Percentiles rank a stretch among this genome's conserved stretches.
Conservation (phyloP, 2,113 vertebrate genomes). For the Lynx canadensis region DNA sequence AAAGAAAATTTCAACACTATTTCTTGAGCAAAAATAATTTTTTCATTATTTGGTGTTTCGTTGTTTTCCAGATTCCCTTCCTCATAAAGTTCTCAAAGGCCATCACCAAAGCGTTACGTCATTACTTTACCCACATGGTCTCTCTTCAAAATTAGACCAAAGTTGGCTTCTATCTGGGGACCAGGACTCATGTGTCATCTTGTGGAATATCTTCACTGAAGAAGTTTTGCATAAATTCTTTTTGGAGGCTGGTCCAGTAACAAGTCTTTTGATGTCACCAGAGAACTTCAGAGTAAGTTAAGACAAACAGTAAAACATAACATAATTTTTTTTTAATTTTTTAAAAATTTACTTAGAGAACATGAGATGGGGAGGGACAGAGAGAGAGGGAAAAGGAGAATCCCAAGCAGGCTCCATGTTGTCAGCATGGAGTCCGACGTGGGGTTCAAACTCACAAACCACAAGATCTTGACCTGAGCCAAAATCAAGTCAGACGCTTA, state of each 20-base stretch:
- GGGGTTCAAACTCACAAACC: no score
- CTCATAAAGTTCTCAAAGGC: slow-evolving; percentile 82
- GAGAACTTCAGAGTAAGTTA: slow-evolving; percentile 86
- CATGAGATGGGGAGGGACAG: no score
- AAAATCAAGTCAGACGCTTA: no score
- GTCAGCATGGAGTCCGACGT: no score
- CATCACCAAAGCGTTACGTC: slow-evolving; percentile 85
- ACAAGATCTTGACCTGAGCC: no score
- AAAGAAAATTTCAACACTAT: background rate
- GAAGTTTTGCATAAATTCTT: slow-evolving; percentile 83
- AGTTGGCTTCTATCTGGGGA: slow-evolving; percentile 89
- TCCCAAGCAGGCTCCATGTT: no score
- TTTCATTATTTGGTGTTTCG: background rate
- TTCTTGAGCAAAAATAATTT: slow-evolving; percentile 18
- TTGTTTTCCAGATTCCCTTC: slow-evolving; percentile 79
- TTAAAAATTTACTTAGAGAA: no score
- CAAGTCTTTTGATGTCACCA: slow-evolving; percentile 81
- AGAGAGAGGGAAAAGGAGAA: no score
- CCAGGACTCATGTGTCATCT: slow-evolving; percentile 84
- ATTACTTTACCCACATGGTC: slow-evolving; percentile 86
- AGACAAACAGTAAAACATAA: background rate
- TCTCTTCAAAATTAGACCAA: slow-evolving; percentile 85
- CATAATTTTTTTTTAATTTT: background rate
- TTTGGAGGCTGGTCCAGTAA: slow-evolving; percentile 86
- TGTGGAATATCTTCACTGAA: slow-evolving; percentile 88